A percentile compares a stretch with the other conserved stretches of the same genome.
phyloP scores from a whole-genome alignment of 2,888 invertebrate genomes.

The Crematogaster levior region DNA sequence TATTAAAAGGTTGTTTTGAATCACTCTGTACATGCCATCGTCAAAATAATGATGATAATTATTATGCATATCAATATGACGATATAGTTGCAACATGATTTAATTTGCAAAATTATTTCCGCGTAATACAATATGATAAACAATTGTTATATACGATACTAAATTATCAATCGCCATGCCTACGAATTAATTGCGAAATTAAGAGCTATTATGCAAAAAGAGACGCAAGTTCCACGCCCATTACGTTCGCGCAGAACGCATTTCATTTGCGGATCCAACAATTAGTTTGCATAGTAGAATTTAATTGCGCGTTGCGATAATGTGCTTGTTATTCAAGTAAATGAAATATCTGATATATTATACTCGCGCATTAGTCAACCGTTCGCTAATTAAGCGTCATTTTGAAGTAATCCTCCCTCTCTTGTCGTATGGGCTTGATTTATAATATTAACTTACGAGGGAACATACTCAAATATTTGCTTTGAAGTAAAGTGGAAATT shows the following conservation, averaged over 20 bases:
- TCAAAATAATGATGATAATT: neutral
- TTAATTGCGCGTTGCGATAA: conserved; percentile 48
- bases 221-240: conserved; percentile 12
- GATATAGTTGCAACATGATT: neutral
- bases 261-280: conserved; percentile 42
- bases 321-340: conserved; percentile 49
- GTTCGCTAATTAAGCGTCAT: conserved; percentile 26
- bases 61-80: neutral
- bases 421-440: neutral
- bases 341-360: conserved; percentile 41
- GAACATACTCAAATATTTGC: neutral
- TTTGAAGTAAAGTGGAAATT: conserved; percentile 10
- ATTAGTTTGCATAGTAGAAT: conserved; percentile 50
- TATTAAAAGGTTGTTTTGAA: no score
- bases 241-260: conserved; percentile 32
- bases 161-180: conserved; percentile 42
- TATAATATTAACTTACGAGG: neutral
- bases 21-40: neutral
- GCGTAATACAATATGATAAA: conserved; percentile 26
- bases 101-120: conserved; percentile 44
- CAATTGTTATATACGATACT: conserved; percentile 16
- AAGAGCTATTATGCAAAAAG: conserved; percentile 52
- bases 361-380: conserved; percentile 17
- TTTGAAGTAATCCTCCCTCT: conserved; percentile 17
- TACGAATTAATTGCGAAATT: conserved; percentile 47